Base-by-base conservation (phyloP, 2,888 invertebrate species). In the Balanococcus diminutus region DNA sequence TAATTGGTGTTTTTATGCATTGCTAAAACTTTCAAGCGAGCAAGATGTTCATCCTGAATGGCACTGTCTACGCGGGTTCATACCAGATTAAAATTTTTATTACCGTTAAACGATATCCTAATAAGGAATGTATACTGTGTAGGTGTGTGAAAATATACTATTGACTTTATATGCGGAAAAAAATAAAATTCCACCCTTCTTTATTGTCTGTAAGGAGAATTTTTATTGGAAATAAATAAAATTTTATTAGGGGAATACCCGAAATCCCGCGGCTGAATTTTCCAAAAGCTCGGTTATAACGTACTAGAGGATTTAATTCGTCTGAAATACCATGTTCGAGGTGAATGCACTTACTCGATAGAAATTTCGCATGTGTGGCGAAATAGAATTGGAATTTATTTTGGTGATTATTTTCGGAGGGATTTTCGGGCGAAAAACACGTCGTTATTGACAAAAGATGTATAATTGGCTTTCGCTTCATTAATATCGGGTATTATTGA, bases 171-270 rank as follows among this genome's bases (percentile, higher is more conserved):
- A 5, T 25, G 1, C 46, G 16, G 46, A 46, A 51, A 61, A 61
- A 25, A 61, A 61, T 61, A 61, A 61, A 61, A 61, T 61, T 61
- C 22, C 25, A 19, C 28, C 25, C 31, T 16, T 72, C 32, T 22
- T 31, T 31, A 32, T 72, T 6, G 72, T 72, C 32, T n/a, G 72
- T 16, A 14, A n/a, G 32, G n/a, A 72, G 3, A 14, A 72, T 16
- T 72, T 72, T 72, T 72, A 72, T 32, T 28, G n/a, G 11, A 72
- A 31, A 72, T 72, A 72, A 72, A 72, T 72, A 72, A 72, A 72
- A 72, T 72, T 72, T 72, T 72, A 28, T 72, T 56, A 11, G 72
- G 31, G 31, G 16, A 72, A 72, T 72, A 14, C 3, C 2, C 4
- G 31, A 72, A 72, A 72, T n/a, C 22, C 32, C 31, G 16, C 72